Evolutionary conservation across 2,113 vertebrate species (phyloP), one percentile per base, ranked within the genome.

Genomic region (Ctenomys sociabilis): DNA sequence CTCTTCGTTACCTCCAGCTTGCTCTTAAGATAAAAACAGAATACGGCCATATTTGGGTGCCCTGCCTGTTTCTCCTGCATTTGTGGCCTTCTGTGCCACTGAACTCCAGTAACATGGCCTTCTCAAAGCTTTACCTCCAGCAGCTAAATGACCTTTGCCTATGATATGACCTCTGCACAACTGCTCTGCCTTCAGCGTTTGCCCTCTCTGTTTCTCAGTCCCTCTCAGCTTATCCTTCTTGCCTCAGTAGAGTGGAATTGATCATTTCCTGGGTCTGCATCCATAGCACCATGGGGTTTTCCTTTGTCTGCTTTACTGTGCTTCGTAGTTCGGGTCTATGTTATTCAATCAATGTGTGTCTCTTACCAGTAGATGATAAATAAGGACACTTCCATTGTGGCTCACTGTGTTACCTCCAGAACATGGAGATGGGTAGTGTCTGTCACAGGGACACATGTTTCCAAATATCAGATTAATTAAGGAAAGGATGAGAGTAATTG

Each of bases 231-330:
- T 5, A 5, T 54, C 78, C 30, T 57, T 88, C 21, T 35, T 77
- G 37, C 80, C n/a, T 86, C 54, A 37, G 80, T 16, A 22, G 66
- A 49, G 37, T 54, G 13, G 66, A 7, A 26, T 13, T 49, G 7
- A 22, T 73, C n/a, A 40, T 35, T 8, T 10, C 54, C 32, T 16
- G 84, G 16, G 37, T 66, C 43, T 28, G 6, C 35, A 5, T 24
- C 43, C 68, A 1, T 4, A 13, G 32, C 11, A 4, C 30, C 8
- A 0, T 0, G 3, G 1, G 7, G 30, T 28, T 90, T 40, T 45
- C 43, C 68, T 40, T 21, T 21, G 32, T 35, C 30, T 6, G 32
- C 3, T 78, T 90, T n/a, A 5, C 7, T 68, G 0, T 19, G 5
- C 37, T 57, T 75, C 57, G 75, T 30, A 40, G n/a, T 21, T 90